Evolutionary conservation across 2,797 vertebrate species (phyloP), one percentile per base, ranked within the genome.

Genomic region (Diplodus puntazzo): DNA sequence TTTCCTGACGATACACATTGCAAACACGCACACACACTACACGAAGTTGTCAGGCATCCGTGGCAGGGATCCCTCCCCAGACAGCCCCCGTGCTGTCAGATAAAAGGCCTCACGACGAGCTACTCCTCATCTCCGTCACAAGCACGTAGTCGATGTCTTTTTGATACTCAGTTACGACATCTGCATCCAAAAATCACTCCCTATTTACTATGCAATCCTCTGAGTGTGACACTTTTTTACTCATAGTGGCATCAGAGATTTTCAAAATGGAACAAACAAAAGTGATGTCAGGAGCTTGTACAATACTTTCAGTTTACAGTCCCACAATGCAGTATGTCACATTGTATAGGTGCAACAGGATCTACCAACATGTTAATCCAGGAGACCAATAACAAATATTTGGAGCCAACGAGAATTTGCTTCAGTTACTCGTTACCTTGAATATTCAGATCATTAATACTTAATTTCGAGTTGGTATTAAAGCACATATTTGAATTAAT

Each of bases 91-190:
- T 45, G 75, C 0, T 39, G 52, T 45, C 79, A 69, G 77, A 88
- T 84, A 85, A 87, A 88, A 87, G 62, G 54, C 46, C 39, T 71
- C 77, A 42, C 27, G 11, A 30, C 49, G 4, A 64, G 64, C 42
- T 58, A 17, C 16, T 62, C 42, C 30, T 65, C 53, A 48, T 21
- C 48, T 62, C 58, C 16, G 34, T 69, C 39, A 50, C n/a, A n/a
- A 68, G 53, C 39, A 64, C 53, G 64, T 73, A 64, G 23, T 52
- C 49, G 16, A 71, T 46, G 48, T 84, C 53, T 60, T 60, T 54
- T 12, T 81, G 12, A 49, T 10, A 14, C 1, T 62, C 10, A 18
- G 30, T 58, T 21, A 20, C 42, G 45, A 14, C 7, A 13, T 6
- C 11, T 61, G n/a, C 39, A 21, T 12, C 21, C 14, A 42, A 57